These are phyloP conservation scores for Erythrocebus patas DNA, from an alignment of 2,113 vertebrate genomes.

Conservation along the genomic window DNA sequence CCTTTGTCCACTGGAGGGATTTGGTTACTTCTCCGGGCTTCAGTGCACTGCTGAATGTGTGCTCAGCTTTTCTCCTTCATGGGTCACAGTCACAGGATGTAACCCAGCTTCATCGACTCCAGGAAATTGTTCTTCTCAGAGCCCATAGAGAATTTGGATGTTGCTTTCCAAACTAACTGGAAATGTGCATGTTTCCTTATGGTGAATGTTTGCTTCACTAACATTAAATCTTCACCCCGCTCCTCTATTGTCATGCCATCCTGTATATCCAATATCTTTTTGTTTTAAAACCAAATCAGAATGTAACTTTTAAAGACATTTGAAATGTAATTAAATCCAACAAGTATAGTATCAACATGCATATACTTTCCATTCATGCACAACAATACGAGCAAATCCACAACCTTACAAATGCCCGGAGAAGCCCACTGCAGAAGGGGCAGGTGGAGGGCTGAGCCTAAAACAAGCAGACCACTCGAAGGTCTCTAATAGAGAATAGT, in stretches of 20 bases:
- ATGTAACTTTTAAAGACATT: neutral
- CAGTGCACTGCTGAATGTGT: too few species aligned
- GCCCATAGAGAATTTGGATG: neutral
- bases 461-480: too few species aligned
- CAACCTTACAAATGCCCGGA: neutral
- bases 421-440: neutral
- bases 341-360: neutral
- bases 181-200: neutral
- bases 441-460: too few species aligned
- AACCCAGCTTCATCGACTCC: neutral
- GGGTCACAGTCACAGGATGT: neutral
- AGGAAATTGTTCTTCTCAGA: neutral
- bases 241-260: neutral
- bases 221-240: neutral
- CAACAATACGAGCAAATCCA: neutral
- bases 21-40: neutral
- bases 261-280: neutral
- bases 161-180: neutral
- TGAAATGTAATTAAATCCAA: neutral
- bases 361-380: neutral
- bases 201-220: neutral
- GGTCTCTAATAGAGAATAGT: too few species aligned
- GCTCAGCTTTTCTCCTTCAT: neutral
- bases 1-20: neutral
- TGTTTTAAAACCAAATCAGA: neutral